phyloP scores from a whole-genome alignment of 92 coral and sea anemone species.

The Umimayanthus chanpuru region DNA sequence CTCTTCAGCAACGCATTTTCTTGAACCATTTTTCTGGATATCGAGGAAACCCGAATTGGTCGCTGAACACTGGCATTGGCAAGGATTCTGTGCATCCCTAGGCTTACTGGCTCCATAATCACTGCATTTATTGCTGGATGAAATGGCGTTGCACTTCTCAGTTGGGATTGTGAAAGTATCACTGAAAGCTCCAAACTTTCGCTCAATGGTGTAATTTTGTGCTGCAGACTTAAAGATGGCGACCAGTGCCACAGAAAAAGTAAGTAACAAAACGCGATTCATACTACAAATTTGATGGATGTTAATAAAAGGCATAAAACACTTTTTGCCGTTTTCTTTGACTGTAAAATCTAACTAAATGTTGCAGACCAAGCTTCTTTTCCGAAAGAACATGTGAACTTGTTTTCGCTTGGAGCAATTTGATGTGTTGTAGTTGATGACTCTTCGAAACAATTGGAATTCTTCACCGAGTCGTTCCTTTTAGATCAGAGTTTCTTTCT shows the following conservation, averaged over 20 bases:
- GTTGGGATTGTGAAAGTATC: constrained; percentile 9
- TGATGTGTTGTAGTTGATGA: background rate
- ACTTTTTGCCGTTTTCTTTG: background rate
- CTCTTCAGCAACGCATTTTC: background rate
- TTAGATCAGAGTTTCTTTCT: background rate
- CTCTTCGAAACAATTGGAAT: background rate
- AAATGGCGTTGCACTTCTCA: background rate
- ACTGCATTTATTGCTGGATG: background rate
- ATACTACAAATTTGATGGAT: background rate
- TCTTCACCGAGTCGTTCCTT: background rate
- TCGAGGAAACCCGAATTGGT: background rate
- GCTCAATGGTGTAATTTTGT: background rate
- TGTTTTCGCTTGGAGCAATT: background rate
- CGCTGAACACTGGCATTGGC: background rate
- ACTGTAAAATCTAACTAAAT: background rate
- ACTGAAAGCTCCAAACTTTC: background rate
- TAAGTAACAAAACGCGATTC: background rate
- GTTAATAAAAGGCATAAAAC: background rate
- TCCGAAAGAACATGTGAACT: background rate
- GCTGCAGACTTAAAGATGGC: background rate
- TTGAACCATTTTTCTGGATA: background rate
- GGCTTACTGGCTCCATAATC: background rate
- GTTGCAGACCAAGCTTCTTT: background rate
- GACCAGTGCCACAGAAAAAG: background rate
- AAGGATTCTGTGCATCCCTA: background rate